Evolutionary conservation across 2,888 invertebrate species (phyloP).

Genomic region (Clistopyga incitator): DNA sequence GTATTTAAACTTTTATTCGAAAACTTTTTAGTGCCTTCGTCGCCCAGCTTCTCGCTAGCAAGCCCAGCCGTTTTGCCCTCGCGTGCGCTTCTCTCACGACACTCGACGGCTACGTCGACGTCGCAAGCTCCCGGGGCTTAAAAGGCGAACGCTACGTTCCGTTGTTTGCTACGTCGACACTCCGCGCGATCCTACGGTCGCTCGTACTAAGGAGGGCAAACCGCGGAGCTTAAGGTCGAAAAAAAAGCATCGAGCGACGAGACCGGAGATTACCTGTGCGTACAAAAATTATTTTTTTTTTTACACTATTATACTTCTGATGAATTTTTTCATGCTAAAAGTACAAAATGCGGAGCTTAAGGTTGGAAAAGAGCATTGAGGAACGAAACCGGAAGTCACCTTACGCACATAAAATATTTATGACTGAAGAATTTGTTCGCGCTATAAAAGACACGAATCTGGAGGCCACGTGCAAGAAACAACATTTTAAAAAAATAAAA

Average conservation of each 20-base stretch:
- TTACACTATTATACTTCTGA: too few species aligned
- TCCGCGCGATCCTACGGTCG: not conserved
- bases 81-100: slow-evolving; percentile 7
- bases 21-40: slow-evolving; percentile 81
- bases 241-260: not conserved
- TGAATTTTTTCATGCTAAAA: too few species aligned
- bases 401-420: too few species aligned
- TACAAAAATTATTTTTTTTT: too few species aligned
- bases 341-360: too few species aligned
- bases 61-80: slow-evolving; percentile 45
- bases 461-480: too few species aligned
- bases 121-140: slow-evolving; percentile 35
- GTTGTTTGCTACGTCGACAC: slow-evolving; percentile 55
- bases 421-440: too few species aligned
- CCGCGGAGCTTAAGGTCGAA: slow-evolving; percentile 6
- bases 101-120: too few species aligned
- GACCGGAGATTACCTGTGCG: not conserved
- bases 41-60: slow-evolving; percentile 37
- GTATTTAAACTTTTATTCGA: slow-evolving; percentile 84
- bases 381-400: too few species aligned
- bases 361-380: too few species aligned
- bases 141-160: slow-evolving; percentile 38
- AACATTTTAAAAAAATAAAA: too few species aligned
- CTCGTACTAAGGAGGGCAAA: slow-evolving; percentile 2
- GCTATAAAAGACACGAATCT: too few species aligned